Conservation (phyloP, 1,140 invertebrate genomes). For the Lysiphlebus fabarum region DNA sequence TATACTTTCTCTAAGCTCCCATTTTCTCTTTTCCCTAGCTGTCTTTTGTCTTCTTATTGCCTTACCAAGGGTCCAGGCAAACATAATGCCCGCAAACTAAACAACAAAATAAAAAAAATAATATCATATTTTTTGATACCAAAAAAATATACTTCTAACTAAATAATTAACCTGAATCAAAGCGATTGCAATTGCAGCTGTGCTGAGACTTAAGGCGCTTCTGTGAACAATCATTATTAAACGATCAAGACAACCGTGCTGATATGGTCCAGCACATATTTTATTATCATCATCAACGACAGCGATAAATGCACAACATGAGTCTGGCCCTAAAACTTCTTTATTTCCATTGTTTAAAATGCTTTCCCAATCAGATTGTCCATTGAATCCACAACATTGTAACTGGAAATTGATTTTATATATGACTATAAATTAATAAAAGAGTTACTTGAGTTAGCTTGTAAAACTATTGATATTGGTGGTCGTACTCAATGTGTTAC, state of each 20-base stretch:
- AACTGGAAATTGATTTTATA: constrained; percentile 55
- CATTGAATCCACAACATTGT: constrained; percentile 70
- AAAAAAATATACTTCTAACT: no score
- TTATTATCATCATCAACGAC: constrained; percentile 31
- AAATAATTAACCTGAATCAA: constrained; percentile 66
- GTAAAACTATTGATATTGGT: no score
- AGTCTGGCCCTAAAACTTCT: constrained; percentile 54
- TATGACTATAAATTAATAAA: no score
- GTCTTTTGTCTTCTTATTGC: constrained; percentile 77
- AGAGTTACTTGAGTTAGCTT: constrained; percentile 1
- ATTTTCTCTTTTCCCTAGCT: constrained; percentile 65
- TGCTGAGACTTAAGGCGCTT: constrained; percentile 73
- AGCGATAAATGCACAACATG: constrained; percentile 55
- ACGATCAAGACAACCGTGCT: constrained; percentile 64
- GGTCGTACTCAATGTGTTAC: no score
- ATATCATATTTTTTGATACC: neutral
- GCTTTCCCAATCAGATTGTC: constrained; percentile 62
- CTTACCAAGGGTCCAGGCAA: constrained; percentile 79
- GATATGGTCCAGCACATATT: constrained; percentile 49
- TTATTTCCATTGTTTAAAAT: constrained; percentile 32
- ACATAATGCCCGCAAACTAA: constrained; percentile 80
- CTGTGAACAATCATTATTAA: constrained; percentile 67
- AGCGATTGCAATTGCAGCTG: constrained; percentile 75
- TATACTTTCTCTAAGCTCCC: constrained; percentile 63
- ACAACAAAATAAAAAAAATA: constrained; percentile 22